Evolutionary conservation across 2,797 vertebrate species (phyloP), one percentile per base, ranked within the genome.

Genomic region (Neostethus bicornis): DNA sequence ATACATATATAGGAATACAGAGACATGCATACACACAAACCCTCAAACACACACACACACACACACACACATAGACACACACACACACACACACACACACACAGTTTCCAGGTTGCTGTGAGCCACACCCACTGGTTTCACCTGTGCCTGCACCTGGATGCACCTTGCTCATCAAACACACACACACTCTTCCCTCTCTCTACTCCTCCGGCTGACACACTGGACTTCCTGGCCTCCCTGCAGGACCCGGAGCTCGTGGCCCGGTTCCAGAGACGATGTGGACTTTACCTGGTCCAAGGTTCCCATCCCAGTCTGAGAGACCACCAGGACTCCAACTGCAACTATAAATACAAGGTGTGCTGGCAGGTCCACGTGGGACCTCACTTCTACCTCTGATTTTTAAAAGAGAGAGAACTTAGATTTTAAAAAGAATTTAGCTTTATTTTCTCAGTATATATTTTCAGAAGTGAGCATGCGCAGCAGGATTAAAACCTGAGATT

Each of bases 201-300:
- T 17, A 10, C 19, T 26, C 4, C 11, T 12, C 14, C 25, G 11
- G 14, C 44, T 14, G 55, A 21, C 60, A 86, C 81, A 84, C 65
- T 60, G 52, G 65, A 80, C 46, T 17, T 84, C 20, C 50, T 94
- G 70, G 54, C 75, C 29, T 84, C 85, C 64, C 89, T 96, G 51
- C 84, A 88, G 16, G 91, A 91, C 58, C 89, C 94, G 5, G 92
- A 93, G 68, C 90, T 93, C 1, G 95, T 98, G 61, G 94, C 93
- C 51, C 84, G 89, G 25, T 98, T 98, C 84, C 96, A 98, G 89
- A 93, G 92, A 49, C 61, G 60, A 74, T 98, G 95, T 66, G 96
- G 96, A 21, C 91, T 98, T 42, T 77, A 81, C 56, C 79, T 65
- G 0, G 55, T 70, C 5, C 76, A 81, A 21, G 32, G 11, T 0